Evolutionary conservation across 2,797 vertebrate species (phyloP).

Genomic region (Phoxinus dragarum): DNA sequence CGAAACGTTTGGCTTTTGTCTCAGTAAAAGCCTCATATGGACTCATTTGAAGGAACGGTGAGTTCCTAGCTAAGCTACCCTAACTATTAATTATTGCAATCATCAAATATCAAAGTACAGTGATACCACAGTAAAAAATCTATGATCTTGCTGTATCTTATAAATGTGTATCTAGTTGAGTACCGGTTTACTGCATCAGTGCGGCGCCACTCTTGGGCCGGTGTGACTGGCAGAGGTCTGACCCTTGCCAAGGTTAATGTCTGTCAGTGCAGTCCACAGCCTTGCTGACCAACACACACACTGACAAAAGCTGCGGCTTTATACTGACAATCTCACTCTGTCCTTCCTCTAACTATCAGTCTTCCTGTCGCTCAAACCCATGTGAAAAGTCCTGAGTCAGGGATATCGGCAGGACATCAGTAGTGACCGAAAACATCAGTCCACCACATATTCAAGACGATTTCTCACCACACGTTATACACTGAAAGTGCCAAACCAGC

Average conservation of each 20-base stretch:
- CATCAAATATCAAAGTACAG: neutral
- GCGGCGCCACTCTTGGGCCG: slow-evolving; percentile 21
- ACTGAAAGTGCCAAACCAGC: neutral
- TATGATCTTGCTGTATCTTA: neutral
- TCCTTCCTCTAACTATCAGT: slow-evolving; percentile 22
- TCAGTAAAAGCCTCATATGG: too few relatives aligned
- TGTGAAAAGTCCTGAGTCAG: slow-evolving; percentile 73
- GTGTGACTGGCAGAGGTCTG: slow-evolving; percentile 41
- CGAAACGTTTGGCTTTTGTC: too few relatives aligned
- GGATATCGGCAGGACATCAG: slow-evolving; percentile 67
- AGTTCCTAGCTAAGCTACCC: too few relatives aligned
- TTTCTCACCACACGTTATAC: neutral
- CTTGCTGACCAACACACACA: slow-evolving; percentile 44
- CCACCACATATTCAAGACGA: neutral
- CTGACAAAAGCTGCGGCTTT: slow-evolving; percentile 26
- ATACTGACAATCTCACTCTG: slow-evolving; percentile 28
- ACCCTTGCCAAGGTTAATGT: slow-evolving; percentile 58
- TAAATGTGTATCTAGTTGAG: neutral
- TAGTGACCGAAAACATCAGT: slow-evolving; percentile 59
- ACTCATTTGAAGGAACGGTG: too few relatives aligned
- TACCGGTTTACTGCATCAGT: slow-evolving; percentile 31
- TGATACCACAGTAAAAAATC: slow-evolving; percentile 5
- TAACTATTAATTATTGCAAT: neutral
- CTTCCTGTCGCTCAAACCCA: slow-evolving; percentile 67
- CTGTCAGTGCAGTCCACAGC: slow-evolving; percentile 34